Evolutionary conservation across 1,140 invertebrate genomes (phyloP), one percentile per base, ranked within the genome.

Genomic region (Temnothorax nylanderi): DNA sequence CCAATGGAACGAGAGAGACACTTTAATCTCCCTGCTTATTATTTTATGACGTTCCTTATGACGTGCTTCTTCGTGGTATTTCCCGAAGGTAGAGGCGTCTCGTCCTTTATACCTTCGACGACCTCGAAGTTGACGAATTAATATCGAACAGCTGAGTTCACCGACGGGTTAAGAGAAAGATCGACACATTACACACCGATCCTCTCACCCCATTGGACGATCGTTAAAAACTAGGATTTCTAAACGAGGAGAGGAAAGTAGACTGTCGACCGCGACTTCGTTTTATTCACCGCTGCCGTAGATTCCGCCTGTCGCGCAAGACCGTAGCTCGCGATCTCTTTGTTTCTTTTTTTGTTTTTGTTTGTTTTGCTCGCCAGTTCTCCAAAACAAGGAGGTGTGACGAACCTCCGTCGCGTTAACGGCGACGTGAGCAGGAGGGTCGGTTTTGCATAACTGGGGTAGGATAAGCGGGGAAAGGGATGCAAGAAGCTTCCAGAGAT

Each of bases 141-240:
- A 89, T 91, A 91, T 91, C 90, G 90, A 91, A 91, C 90, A 86
- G 82, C 64, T 91, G 90, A 91, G 90, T 89, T 91, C 86, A 91
- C 88, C 86, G 81, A 89, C 85, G 89, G 85, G 89, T 89, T 80
- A 64, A 80, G 78, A 88, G 88, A 86, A 67, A 80, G 87, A 90
- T 91, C 90, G 90, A 91, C 44, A 77, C 85, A 26, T 81, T 81
- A 76, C 62, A 78, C 84, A 81, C 69, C 76, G 89, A 91, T 91
- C 86, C 90, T 85, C 87, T 89, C 87, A 89, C 78, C 87, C 80
- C 90, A 90, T 91, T 90, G 89, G 89, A 89, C 87, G 90, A 87
- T 89, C 90, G 87, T 91, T 89, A 90, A 90, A 84, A 90, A 90
- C 89, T 90, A 90, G 64, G 58, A 89, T 88, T 18, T 81, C 71